These are phyloP conservation scores for Hippocampus kuda DNA, from an alignment of 2,797 vertebrate genomes.

Conservation along the genomic window DNA sequence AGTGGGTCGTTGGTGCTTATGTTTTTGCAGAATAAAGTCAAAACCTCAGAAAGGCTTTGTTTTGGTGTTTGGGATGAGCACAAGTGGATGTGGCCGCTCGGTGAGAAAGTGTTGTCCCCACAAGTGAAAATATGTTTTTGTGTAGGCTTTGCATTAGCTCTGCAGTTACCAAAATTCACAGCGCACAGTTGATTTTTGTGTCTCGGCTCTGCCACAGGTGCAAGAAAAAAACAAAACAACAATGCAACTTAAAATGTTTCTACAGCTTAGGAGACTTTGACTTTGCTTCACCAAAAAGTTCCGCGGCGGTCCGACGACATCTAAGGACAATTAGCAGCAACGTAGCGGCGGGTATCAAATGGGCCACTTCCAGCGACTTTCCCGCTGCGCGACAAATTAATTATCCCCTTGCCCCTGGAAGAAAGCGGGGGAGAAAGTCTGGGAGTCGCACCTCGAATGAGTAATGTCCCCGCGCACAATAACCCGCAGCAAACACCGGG, in stretches of 20 bases:
- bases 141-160: too few species aligned
- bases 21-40: slow-evolving; percentile 58
- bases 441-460: slow-evolving; percentile 61
- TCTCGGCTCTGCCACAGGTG: slow-evolving; percentile 2
- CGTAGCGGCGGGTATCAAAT: slow-evolving; percentile 59
- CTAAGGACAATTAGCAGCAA: slow-evolving; percentile 49
- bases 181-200: not conserved
- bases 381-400: slow-evolving; percentile 65
- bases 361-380: slow-evolving; percentile 45
- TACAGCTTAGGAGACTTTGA: not conserved
- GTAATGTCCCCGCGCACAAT: slow-evolving; percentile 62
- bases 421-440: slow-evolving; percentile 42
- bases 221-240: too few species aligned
- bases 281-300: not conserved
- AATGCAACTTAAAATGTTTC: too few species aligned
- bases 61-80: too few species aligned
- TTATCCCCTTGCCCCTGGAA: slow-evolving; percentile 56
- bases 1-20: slow-evolving; percentile 45
- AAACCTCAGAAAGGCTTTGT: slow-evolving; percentile 22
- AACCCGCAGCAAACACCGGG: slow-evolving; percentile 57
- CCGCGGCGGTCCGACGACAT: slow-evolving; percentile 19
- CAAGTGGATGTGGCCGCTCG: too few species aligned
- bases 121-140: too few species aligned
- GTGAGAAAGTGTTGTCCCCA: too few species aligned
- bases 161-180: too few species aligned